Percentiles rank a stretch among this genome's conserved stretches.
Conservation (phyloP, 2,888 invertebrate species). For the Silvanus unidentatus region DNA sequence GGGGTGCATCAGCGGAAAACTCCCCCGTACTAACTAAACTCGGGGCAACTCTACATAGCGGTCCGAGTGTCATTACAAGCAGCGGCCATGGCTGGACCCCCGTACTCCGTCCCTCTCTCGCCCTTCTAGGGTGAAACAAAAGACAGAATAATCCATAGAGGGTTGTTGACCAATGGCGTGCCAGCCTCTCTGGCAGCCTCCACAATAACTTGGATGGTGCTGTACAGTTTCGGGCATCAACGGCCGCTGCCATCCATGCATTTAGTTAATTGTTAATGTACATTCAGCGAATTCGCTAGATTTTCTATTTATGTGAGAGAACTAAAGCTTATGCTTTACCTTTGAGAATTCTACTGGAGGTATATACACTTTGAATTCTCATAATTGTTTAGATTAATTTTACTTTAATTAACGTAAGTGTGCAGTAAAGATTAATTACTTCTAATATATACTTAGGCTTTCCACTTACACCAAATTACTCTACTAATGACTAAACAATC, state of each 20-base stretch:
- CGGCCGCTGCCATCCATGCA: constrained; percentile 20
- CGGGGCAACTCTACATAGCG: constrained; percentile 32
- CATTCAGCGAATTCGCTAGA: constrained; percentile 1
- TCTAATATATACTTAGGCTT: too few species aligned
- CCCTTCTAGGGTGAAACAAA: constrained; percentile 43
- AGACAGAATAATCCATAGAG: constrained; percentile 48
- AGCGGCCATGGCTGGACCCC: constrained; percentile 45
- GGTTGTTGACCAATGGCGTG: constrained; percentile 46
- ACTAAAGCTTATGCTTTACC: too few species aligned
- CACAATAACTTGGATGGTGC: constrained; percentile 2
- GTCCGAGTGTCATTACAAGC: constrained; percentile 47
- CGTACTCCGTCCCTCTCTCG: constrained; percentile 28
- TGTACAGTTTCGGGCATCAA: constrained; percentile 17
- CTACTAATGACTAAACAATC: too few species aligned
- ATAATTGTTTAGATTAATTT: too few species aligned
- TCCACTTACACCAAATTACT: too few species aligned
- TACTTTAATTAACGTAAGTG: too few species aligned
- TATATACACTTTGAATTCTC: too few species aligned
- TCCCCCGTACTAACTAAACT: constrained; percentile 32
- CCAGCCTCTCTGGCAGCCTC: constrained; percentile 17
- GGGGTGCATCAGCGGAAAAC: constrained; percentile 18
- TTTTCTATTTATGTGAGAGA: constrained; percentile 2
- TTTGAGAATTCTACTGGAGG: too few species aligned
- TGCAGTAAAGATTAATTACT: too few species aligned
- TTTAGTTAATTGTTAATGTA: constrained; percentile 23